Evolutionary conservation across 1,140 invertebrate genomes (phyloP).

Genomic region (Microplitis demolitor): DNA sequence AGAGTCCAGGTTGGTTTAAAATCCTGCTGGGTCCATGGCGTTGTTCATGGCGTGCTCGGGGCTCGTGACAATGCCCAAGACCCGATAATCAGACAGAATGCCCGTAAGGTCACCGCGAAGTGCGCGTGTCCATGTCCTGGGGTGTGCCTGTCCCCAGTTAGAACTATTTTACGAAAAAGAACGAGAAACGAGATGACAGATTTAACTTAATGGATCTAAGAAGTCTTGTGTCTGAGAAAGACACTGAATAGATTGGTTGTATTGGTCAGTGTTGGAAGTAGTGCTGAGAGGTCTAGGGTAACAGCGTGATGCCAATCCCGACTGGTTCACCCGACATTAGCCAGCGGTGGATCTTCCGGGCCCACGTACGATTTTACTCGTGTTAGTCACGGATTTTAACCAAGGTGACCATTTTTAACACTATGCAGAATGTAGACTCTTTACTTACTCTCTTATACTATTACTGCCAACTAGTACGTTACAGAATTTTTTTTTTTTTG

Average conservation of each 20-base stretch:
- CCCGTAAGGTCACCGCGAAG: constrained; percentile 25
- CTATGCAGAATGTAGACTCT: not conserved
- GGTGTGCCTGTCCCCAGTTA: not conserved
- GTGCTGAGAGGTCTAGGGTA: not conserved
- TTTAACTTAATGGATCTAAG: constrained; percentile 16
- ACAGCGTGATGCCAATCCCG: constrained; percentile 22
- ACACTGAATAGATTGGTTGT: not conserved
- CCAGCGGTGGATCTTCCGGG: constrained; percentile 26
- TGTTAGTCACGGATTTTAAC: constrained; percentile 20
- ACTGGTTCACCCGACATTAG: constrained; percentile 26
- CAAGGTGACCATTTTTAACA: not conserved
- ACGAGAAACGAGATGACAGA: not conserved
- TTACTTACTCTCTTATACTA: not conserved
- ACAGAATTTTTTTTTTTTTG: too few species aligned
- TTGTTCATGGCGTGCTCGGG: not conserved
- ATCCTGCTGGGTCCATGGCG: not conserved
- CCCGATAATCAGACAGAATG: constrained; percentile 13
- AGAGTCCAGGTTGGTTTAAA: not conserved
- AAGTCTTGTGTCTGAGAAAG: not conserved
- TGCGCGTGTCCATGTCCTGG: constrained; percentile 23
- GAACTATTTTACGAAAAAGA: not conserved
- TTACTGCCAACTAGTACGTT: not conserved
- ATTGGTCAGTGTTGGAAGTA: too few species aligned
- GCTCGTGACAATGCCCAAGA: constrained; percentile 1
- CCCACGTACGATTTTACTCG: constrained; percentile 10